Percentiles rank a stretch among this genome's conserved stretches.
phyloP scores from a whole-genome alignment of 2,113 vertebrate species.

The Apistogramma diplotaenia region DNA sequence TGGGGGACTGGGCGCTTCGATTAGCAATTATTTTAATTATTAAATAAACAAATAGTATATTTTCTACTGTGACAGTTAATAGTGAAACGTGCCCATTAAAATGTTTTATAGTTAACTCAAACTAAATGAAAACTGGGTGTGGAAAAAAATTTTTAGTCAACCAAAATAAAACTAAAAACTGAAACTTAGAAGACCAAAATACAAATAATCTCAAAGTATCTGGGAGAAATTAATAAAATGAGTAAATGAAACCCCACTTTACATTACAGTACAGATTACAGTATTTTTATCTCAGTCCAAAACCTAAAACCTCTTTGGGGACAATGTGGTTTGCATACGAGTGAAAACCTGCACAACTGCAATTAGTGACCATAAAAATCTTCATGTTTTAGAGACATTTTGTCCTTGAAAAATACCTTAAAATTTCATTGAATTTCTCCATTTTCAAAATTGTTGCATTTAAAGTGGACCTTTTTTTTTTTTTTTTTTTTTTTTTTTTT shows the following conservation, averaged over 20 bases:
- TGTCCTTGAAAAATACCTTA: not conserved
- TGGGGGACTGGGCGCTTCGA: not conserved
- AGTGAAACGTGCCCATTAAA: not conserved
- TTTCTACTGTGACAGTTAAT: not conserved
- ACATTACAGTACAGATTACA: no score
- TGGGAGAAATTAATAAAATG: no score
- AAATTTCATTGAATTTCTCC: fast-evolving
- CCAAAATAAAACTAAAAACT: not conserved
- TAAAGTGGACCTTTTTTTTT: no score
- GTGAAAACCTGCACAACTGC: no score
- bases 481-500: no score
- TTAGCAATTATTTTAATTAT: not conserved
- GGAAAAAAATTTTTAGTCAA: not conserved
- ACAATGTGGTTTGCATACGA: no score
- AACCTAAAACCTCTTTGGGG: no score
- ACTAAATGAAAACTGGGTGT: not conserved
- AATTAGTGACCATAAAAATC: not conserved
- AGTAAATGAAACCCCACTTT: no score
- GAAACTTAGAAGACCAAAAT: not conserved
- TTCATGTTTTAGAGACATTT: fast-evolving
- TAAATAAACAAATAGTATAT: not conserved
- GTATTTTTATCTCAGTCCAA: no score
- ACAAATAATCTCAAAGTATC: no score
- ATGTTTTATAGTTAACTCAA: not conserved
- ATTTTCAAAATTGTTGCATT: not conserved